phyloP scores from a whole-genome alignment of 2,888 invertebrate species.

The Geotrupes spiniger region DNA sequence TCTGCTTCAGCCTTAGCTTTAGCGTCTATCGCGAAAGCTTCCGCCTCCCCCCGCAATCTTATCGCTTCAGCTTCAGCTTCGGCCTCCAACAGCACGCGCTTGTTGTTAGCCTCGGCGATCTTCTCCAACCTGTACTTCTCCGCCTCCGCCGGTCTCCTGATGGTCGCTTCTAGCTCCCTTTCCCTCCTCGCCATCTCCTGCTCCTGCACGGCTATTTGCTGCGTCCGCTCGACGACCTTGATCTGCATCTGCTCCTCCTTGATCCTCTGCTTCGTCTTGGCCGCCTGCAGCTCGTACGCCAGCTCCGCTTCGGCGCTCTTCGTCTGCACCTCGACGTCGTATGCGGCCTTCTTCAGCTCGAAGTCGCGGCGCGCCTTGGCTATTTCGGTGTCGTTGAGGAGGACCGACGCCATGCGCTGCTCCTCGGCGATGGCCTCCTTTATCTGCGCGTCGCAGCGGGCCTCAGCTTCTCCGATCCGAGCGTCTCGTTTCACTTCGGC shows the following conservation, averaged over 20 bases:
- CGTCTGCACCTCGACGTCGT: constrained; percentile 95
- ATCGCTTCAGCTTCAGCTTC: constrained; percentile 93
- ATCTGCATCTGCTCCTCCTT: constrained; percentile 99
- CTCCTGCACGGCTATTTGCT: constrained; percentile 68
- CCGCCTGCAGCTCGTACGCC: constrained; percentile 90
- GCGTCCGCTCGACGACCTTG: constrained; percentile 52
- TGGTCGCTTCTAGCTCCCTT: constrained; percentile 88
- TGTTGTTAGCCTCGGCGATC: constrained; percentile 88
- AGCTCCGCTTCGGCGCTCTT: constrained; percentile 91
- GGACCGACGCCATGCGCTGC: constrained; percentile 90
- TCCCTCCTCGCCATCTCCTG: constrained; percentile 93
- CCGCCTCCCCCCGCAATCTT: constrained; percentile 81
- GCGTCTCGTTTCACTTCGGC: constrained; percentile 96
- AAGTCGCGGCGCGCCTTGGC: constrained; percentile 96
- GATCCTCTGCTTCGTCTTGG: constrained; percentile 86
- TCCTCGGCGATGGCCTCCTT: constrained; percentile 96
- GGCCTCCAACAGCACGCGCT: constrained; percentile 88
- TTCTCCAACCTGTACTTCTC: constrained; percentile 90
- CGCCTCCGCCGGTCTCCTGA: constrained; percentile 93
- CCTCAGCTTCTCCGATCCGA: constrained; percentile 95
- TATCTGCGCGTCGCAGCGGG: constrained; percentile 85
- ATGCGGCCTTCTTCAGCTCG: constrained; percentile 94
- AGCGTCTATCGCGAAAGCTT: constrained; percentile 89
- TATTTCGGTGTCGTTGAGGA: constrained; percentile 94
- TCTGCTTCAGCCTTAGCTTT: constrained; percentile 95